These are phyloP conservation scores for Heliconius sara DNA, from an alignment of 2,888 invertebrate genomes.

Conservation along the genomic window DNA sequence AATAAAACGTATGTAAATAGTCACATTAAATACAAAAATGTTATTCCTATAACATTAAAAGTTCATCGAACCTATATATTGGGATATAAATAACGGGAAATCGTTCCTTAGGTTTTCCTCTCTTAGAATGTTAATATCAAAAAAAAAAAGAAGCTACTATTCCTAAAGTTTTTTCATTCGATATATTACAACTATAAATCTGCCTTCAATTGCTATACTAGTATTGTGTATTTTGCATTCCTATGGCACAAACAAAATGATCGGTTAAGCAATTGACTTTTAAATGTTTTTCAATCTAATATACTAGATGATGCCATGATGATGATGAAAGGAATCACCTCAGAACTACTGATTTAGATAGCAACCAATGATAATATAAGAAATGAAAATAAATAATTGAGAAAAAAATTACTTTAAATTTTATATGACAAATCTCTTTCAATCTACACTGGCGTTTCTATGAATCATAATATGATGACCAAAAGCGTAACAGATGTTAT, in stretches of 20 bases:
- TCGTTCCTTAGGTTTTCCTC: background rate
- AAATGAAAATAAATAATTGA: background rate
- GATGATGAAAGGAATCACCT: background rate
- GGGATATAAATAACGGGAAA: background rate
- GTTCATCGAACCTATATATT: background rate
- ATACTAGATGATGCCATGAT: no score
- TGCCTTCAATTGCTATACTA: background rate
- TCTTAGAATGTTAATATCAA: background rate
- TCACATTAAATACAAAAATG: background rate
- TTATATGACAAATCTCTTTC: background rate
- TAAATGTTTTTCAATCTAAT: background rate
- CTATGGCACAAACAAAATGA: background rate
- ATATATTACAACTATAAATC: background rate
- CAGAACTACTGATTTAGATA: background rate
- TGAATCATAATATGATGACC: constrained; percentile 1
- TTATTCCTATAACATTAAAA: background rate
- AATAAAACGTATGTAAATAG: background rate
- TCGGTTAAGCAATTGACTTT: background rate
- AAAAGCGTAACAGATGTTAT: background rate
- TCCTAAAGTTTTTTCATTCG: no score
- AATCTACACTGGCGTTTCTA: no score
- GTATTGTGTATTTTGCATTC: background rate
- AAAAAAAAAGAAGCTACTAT: background rate
- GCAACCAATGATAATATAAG: background rate
- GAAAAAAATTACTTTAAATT: background rate